Evolutionary conservation across 2,797 vertebrate species (phyloP).

Genomic region (Lagocephalus sceleratus): DNA sequence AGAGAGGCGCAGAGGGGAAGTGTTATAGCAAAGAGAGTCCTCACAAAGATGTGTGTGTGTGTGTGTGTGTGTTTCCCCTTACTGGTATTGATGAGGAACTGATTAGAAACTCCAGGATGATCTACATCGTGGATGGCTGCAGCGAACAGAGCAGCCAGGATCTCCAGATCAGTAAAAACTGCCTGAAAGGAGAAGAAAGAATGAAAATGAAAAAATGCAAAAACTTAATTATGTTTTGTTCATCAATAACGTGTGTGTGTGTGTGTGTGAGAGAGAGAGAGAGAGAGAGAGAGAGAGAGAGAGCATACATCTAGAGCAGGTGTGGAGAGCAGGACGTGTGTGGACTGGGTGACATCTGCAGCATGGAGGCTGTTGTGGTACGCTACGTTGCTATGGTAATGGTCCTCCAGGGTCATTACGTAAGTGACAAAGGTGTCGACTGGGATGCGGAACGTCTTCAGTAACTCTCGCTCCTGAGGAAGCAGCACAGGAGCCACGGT

Average conservation of each 20-base stretch:
- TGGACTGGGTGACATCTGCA: slow-evolving; percentile 92
- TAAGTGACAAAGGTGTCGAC: slow-evolving; percentile 91
- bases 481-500: slow-evolving; percentile 8
- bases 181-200: slow-evolving; percentile 64
- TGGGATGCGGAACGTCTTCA: slow-evolving; percentile 92
- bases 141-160: slow-evolving; percentile 84
- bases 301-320: slow-evolving; percentile 87
- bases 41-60: slow-evolving; percentile 3
- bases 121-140: slow-evolving; percentile 89
- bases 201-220: neutral
- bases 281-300: neutral
- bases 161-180: slow-evolving; percentile 86
- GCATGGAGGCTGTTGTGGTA: slow-evolving; percentile 96
- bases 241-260: neutral
- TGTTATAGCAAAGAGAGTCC: neutral
- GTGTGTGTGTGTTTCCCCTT: slow-evolving; percentile 41
- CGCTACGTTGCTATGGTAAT: slow-evolving; percentile 90
- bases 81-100: slow-evolving; percentile 91
- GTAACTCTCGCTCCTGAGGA: slow-evolving; percentile 85
- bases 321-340: slow-evolving; percentile 89
- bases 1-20: neutral
- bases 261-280: neutral
- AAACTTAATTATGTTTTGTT: neutral
- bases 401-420: slow-evolving; percentile 94
- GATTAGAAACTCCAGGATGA: slow-evolving; percentile 87